Conservation (phyloP, 1,140 invertebrate species). For the Bilobella aurantiaca region DNA sequence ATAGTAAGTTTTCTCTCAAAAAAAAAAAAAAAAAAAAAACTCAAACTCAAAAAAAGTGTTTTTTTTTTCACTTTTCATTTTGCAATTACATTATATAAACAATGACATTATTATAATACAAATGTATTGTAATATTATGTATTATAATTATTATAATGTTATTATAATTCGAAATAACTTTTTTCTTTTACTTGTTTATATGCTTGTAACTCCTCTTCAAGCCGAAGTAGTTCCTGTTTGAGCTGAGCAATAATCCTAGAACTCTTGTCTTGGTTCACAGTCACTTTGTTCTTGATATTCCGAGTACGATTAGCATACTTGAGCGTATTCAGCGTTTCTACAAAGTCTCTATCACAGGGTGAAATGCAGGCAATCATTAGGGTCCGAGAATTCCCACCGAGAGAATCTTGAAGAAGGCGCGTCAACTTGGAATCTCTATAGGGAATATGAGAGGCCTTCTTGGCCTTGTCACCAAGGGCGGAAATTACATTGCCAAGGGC, state of each 20-base stretch:
- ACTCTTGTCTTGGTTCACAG: slow-evolving; percentile 88
- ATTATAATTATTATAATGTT: no score
- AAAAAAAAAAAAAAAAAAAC: no score
- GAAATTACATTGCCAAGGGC: slow-evolving; percentile 97
- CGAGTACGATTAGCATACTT: slow-evolving; percentile 95
- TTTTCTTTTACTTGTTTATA: slow-evolving; percentile 75
- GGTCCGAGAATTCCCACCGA: slow-evolving; percentile 73
- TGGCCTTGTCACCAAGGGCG: slow-evolving; percentile 80
- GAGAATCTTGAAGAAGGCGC: slow-evolving; percentile 85
- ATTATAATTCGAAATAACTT: no score
- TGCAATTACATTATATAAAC: no score
- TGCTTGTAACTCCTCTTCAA: slow-evolving; percentile 84
- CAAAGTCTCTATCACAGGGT: slow-evolving; percentile 94
- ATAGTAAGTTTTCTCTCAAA: no score
- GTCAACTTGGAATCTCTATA: slow-evolving; percentile 96
- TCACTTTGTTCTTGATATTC: slow-evolving; percentile 95
- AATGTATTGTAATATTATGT: no score
- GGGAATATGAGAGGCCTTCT: slow-evolving; percentile 81
- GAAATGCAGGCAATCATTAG: slow-evolving; percentile 98
- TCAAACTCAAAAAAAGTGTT: no score
- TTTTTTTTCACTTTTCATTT: no score
- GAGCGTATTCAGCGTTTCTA: slow-evolving; percentile 96
- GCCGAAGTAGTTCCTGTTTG: slow-evolving; percentile 70
- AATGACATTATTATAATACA: no score
- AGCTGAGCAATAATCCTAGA: slow-evolving; percentile 81